A percentile compares a stretch with the other conserved stretches of the same genome.
These are phyloP conservation scores for Sminthopsis crassicaudata DNA, from an alignment of 2,113 vertebrate genomes.

Conservation along the genomic window DNA sequence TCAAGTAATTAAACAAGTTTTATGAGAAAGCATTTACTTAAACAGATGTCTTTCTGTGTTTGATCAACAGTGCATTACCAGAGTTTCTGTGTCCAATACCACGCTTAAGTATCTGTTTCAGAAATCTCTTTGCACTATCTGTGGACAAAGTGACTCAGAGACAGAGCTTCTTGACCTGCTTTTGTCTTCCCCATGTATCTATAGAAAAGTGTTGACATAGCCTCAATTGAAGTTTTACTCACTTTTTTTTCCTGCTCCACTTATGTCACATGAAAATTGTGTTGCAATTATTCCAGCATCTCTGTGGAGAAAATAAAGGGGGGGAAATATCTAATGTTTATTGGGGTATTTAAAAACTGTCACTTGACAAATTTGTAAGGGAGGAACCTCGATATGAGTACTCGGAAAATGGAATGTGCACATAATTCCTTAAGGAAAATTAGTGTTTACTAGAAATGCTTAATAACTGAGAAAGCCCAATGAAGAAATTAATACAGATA, in stretches of 20 bases:
- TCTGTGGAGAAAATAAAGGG: conserved; percentile 55
- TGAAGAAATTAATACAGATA: conserved; percentile 35
- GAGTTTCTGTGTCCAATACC: neutral
- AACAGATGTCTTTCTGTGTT: neutral
- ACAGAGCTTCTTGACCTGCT: conserved; percentile 11
- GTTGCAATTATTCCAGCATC: conserved; percentile 8
- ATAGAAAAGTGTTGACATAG: conserved; percentile 25
- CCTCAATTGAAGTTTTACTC: neutral
- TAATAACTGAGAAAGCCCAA: conserved; percentile 19
- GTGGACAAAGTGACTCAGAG: conserved; percentile 51
- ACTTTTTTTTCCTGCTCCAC: neutral
- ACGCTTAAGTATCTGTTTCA: conserved; percentile 10
- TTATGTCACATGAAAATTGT: conserved; percentile 26
- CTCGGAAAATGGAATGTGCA: neutral
- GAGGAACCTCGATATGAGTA: neutral
- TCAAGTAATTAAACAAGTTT: conserved; percentile 25
- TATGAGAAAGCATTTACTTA: conserved; percentile 20
- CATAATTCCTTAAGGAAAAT: neutral
- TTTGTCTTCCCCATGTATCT: conserved; percentile 43
- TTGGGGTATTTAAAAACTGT: neutral
- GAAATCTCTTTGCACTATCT: conserved; percentile 50
- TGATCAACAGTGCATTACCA: neutral
- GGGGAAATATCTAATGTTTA: neutral
- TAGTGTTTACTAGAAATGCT: neutral
- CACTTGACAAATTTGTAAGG: conserved; percentile 14